A percentile compares a stretch with the other conserved stretches of the same genome.
Conservation (phyloP, 2,888 invertebrate genomes). For the Tetramorium bicarinatum region DNA sequence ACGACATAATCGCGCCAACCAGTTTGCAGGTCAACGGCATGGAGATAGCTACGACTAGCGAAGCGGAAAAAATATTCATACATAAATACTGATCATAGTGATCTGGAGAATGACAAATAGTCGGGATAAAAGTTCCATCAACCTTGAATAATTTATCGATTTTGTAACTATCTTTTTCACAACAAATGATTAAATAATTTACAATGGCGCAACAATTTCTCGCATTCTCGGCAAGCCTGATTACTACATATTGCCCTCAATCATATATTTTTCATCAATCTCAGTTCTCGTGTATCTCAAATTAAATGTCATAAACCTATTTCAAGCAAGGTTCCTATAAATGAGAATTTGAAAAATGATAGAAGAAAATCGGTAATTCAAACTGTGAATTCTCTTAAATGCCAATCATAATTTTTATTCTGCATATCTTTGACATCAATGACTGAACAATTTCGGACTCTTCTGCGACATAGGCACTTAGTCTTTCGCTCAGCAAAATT, state of each 20-base stretch:
- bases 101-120: background rate
- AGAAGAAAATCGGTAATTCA: background rate
- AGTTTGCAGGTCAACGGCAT: slow-evolving; percentile 61
- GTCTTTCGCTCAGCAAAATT: slow-evolving; percentile 8
- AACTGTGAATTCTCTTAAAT: background rate
- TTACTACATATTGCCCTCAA: background rate
- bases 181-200: slow-evolving; percentile 16
- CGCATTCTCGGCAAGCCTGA: background rate
- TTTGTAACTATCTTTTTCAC: background rate
- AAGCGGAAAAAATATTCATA: slow-evolving; percentile 14
- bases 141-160: slow-evolving; percentile 34
- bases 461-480: background rate
- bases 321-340: background rate
- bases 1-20: slow-evolving; percentile 61
- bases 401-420: background rate
- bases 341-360: background rate
- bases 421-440: background rate
- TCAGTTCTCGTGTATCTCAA: background rate
- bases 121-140: background rate
- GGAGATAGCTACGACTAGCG: slow-evolving; percentile 43
- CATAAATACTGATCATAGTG: background rate
- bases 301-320: background rate
- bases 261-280: background rate
- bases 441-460: background rate
- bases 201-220: slow-evolving; percentile 17